Base-by-base conservation (phyloP, 1,140 invertebrate genomes). In the Drosophila hydei region DNA sequence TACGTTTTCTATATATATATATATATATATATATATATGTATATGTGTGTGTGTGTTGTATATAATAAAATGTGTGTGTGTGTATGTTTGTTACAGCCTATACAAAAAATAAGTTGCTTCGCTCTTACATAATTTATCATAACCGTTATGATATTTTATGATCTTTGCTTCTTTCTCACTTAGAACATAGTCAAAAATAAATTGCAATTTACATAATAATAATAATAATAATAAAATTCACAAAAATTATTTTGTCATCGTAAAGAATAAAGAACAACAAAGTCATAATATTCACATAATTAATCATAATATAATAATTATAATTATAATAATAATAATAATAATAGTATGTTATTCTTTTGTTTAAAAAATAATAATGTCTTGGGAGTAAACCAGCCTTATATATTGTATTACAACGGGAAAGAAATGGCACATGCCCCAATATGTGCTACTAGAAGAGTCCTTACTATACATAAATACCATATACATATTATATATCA, bases 351-450 rank as follows among this genome's bases (percentile, higher is more conserved):
- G 21, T 68, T 36, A 23, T 67, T 42, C 19, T 18, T 64, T 40
- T 42, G 50, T 74, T 72, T 76, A 38, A 72, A 71, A 89, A 85
- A 90, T 90, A 80, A 90, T 91, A 91, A 91, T 91, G 90, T 91
- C 90, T 91, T 91, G 90, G 90, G 90, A 91, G 81, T 87, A 88
- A 89, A 90, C 89, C 90, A 91, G 90, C 90, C 90, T 91, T 91
- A 90, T 90, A 78, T 78, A 88, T 88, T 76, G 83, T 87, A 88
- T 87, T 89, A 89, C 85, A 89, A 89, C 85, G 84, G 84, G 84
- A 89, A 89, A 89, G 72, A 83, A 81, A 85, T 85, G 83, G 45
- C 59, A 75, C 54, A 71, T 71, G 45, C 65, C 56, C 67, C 59
- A 71, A 63, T 40, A 56, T 71, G 58, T 72, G 52, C 73, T 88